Base-by-base conservation (phyloP, 1,140 invertebrate genomes). In the Drosophila nannoptera region DNA sequence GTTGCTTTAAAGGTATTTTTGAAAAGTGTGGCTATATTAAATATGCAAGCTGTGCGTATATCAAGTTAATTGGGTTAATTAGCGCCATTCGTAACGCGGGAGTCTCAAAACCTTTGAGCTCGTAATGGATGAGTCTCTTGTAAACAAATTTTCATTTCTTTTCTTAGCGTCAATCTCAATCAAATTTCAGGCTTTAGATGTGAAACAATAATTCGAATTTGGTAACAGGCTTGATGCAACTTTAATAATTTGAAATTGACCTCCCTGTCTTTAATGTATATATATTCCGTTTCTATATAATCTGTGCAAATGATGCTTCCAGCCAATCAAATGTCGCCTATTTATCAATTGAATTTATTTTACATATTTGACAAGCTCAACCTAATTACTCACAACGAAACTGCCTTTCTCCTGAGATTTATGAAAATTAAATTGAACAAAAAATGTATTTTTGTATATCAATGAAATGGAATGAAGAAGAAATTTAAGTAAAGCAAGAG, bases 41-140 rank as follows among this genome's bases (percentile, higher is more conserved):
- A 68, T 84, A 84, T 83, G 72, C 65, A 84, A 67, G 76, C 69
- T 84, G 55, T 84, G 76, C 73, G 65, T 84, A 73, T 73, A 80
- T 84, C 80, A 84, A 78, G 76, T 76, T 84, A 83, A 83, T 84
- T 83, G 76, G 80, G 78, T 83, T 83, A 83, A 83, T 80, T 78
- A 72, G 64, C 58, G 50, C 56, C 55, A 55, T 58, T 58, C 46
- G 67, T 49, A 69, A 54, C 66, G 64, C 59, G 43, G 60, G 55
- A 40, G 55, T 36, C 52, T 45, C 11, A 54, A 36, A 14, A 8
- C 35, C 35, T 22, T 22, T 14, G 46, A 72, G 32, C 59, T 63
- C 46, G 59, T 49, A 14, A 35, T n/a, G 35, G 12, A 52, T 8
- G 45, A 64, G 60, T 73, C 73, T 67, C 67, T 56, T 38, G 70